These are phyloP conservation scores for Bergia puertoricense DNA, from an alignment of 92 coral and sea anemone genomes.

Conservation along the genomic window DNA sequence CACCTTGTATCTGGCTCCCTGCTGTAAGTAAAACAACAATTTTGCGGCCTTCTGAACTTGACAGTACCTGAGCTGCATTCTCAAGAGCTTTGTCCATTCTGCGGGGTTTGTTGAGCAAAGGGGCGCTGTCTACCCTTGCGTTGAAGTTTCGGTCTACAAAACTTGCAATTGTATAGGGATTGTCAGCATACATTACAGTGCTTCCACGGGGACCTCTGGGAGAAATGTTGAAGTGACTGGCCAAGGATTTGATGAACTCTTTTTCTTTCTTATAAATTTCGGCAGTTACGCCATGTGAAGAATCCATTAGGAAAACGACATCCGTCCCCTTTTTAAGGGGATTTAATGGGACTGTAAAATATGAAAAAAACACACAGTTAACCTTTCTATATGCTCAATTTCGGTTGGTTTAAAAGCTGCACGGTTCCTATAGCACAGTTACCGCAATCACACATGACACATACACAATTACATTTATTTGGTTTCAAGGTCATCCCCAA, in stretches of 20 bases:
- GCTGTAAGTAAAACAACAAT: slow-evolving; percentile 41
- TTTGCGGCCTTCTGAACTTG: slow-evolving; percentile 39
- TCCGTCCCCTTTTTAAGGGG: slow-evolving; percentile 29
- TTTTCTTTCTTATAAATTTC: slow-evolving; percentile 37
- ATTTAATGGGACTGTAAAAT: not conserved
- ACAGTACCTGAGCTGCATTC: not conserved
- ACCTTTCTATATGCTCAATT: no score
- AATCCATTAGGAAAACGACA: slow-evolving; percentile 49
- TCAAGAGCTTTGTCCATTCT: slow-evolving; percentile 43
- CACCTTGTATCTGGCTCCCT: slow-evolving; percentile 39
- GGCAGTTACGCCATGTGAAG: slow-evolving; percentile 44
- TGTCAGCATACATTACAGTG: slow-evolving; percentile 48
- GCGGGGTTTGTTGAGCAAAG: slow-evolving; percentile 12
- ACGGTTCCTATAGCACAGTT: not conserved
- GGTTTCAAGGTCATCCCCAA: not conserved
- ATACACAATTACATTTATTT: not conserved
- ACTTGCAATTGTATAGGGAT: slow-evolving; percentile 25
- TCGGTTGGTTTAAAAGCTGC: not conserved
- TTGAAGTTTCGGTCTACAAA: slow-evolving; percentile 15
- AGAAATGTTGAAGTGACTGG: slow-evolving; percentile 40
- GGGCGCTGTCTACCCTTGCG: slow-evolving; percentile 18
- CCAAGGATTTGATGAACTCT: slow-evolving; percentile 45
- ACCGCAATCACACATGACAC: not conserved
- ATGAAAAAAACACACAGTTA: no score
- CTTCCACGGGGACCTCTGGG: slow-evolving; percentile 45